Evolutionary conservation across 2,797 vertebrate genomes (phyloP).

Genomic region (Sebastes kiyomatsui): DNA sequence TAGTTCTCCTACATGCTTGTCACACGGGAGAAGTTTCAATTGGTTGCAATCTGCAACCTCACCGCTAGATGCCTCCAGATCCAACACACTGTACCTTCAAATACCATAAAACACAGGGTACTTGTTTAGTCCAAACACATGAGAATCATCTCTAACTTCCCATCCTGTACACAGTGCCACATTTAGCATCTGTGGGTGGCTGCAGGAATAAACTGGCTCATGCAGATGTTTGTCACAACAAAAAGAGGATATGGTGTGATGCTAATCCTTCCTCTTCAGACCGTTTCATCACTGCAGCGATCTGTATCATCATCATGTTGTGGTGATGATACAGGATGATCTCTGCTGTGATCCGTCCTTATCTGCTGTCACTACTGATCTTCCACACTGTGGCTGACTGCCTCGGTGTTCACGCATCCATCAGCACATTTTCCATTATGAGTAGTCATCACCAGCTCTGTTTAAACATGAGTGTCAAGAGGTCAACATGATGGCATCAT

Average conservation of each 20-base stretch:
- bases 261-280: background rate
- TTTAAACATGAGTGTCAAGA: background rate
- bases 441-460: background rate
- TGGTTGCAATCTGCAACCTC: no score
- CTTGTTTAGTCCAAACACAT: background rate
- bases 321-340: conserved; percentile 1
- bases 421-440: conserved; percentile 6
- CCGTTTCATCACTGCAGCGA: background rate
- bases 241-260: background rate
- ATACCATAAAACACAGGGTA: background rate
- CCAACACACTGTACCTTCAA: background rate
- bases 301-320: background rate
- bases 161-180: background rate
- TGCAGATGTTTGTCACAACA: conserved; percentile 9
- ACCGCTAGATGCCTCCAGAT: no score
- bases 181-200: background rate
- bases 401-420: background rate
- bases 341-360: background rate
- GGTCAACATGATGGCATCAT: background rate
- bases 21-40: no score
- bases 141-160: background rate
- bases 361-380: conserved; percentile 9
- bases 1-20: no score
- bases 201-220: conserved; percentile 13
- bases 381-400: background rate